phyloP scores from a whole-genome alignment of 2,888 invertebrate genomes.

The Danaus chrysippus region DNA sequence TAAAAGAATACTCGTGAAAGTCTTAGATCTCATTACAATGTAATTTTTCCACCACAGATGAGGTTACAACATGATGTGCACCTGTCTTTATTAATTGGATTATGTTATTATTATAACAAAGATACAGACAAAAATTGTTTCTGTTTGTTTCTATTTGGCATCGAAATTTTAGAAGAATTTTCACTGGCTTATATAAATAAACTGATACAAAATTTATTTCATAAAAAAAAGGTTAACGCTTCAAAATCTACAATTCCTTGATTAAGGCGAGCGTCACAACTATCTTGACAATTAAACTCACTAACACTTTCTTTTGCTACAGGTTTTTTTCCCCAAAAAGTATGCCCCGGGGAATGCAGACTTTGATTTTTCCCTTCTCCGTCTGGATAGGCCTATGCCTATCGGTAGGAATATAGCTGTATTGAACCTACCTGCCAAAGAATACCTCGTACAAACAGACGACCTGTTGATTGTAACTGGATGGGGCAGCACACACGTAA shows the following conservation, averaged over 20 bases:
- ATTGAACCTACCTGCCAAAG: conserved; percentile 61
- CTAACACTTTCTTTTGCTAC: conserved; percentile 4
- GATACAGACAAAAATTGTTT: no score
- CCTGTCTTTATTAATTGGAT: no score
- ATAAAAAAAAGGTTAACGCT: no score
- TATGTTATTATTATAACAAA: no score
- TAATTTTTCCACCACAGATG: no score
- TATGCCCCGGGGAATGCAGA: conserved; percentile 64
- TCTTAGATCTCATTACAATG: no score
- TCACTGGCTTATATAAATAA: no score
- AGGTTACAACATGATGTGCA: no score
- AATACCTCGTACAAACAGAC: conserved; percentile 51
- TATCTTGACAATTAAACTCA: background rate
- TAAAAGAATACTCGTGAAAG: no score
- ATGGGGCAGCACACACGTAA: conserved; percentile 72
- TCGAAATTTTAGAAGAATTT: no score
- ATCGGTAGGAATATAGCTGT: conserved; percentile 70
- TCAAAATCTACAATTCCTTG: background rate
- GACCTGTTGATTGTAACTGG: conserved; percentile 68
- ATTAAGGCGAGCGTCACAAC: background rate
- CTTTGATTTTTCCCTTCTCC: conserved; percentile 57
- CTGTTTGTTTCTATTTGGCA: no score
- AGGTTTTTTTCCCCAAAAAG: conserved; percentile 63
- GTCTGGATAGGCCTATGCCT: conserved; percentile 67
- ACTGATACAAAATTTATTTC: no score